A percentile compares a stretch with the other conserved stretches of the same genome.
Conservation (phyloP, 2,888 invertebrate species). For the Drosophila aldrichi region DNA sequence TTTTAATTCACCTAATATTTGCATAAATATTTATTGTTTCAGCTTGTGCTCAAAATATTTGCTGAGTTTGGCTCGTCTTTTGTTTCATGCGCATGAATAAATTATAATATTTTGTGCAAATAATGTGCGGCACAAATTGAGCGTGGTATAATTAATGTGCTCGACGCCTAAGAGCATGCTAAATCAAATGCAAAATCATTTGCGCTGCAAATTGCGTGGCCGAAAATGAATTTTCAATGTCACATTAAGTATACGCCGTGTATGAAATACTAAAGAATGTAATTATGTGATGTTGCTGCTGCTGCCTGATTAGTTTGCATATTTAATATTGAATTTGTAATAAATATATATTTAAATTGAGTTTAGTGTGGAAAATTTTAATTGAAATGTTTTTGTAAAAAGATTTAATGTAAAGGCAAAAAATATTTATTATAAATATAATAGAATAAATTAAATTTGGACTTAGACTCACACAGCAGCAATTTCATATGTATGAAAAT, state of each 20-base stretch:
- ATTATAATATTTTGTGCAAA: slow-evolving; percentile 31
- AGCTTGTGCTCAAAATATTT: slow-evolving; percentile 6
- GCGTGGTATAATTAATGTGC: slow-evolving; percentile 38
- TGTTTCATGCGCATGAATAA: slow-evolving; percentile 29
- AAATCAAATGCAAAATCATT: slow-evolving; percentile 9
- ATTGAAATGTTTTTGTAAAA: not conserved
- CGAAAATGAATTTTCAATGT: slow-evolving; percentile 4
- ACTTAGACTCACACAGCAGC: no score
- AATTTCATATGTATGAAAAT: no score
- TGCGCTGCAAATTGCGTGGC: not conserved
- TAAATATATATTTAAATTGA: not conserved
- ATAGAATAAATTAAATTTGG: not conserved
- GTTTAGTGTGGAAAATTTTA: not conserved
- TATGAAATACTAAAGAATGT: not conserved
- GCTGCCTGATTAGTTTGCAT: not conserved
- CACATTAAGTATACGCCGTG: slow-evolving; percentile 20
- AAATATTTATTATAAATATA: no score
- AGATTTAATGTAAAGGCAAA: not conserved
- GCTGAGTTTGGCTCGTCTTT: slow-evolving; percentile 14
- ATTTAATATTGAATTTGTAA: not conserved
- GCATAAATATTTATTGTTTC: slow-evolving; percentile 6
- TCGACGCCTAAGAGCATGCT: slow-evolving; percentile 10
- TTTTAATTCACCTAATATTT: slow-evolving; percentile 3
- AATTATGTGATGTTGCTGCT: not conserved
- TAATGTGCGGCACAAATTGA: slow-evolving; percentile 39